Conservation (phyloP, 2,797 vertebrate species). For the Eulemur albifrons region DNA sequence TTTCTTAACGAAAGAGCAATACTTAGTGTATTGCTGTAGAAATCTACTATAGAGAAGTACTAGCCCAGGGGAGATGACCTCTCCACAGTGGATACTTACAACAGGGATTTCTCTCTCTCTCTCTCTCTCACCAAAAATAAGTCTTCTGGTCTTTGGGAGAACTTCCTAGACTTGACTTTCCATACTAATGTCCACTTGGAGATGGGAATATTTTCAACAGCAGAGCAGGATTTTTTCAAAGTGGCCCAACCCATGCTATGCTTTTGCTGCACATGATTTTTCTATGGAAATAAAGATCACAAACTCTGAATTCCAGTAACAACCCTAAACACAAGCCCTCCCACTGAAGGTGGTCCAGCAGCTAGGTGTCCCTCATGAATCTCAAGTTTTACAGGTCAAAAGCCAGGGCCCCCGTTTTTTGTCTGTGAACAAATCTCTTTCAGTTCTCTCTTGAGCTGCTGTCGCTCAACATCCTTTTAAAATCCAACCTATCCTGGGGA, state of each 20-base stretch:
- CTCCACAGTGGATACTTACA: neutral
- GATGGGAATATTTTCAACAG: constrained; percentile 1
- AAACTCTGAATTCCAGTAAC: neutral
- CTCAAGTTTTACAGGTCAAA: neutral
- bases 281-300: neutral
- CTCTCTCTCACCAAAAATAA: neutral
- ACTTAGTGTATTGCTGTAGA: neutral
- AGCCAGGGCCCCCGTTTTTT: neutral
- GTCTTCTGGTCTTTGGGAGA: neutral
- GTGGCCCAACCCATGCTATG: constrained; percentile 14
- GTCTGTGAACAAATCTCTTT: neutral
- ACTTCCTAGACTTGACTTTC: neutral
- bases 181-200: neutral
- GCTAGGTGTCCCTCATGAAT: neutral
- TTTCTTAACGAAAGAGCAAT: neutral
- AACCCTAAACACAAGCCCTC: neutral
- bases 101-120: neutral
- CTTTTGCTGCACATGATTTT: neutral
- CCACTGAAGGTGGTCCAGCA: neutral
- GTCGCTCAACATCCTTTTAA: neutral
- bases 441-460: neutral
- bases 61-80: neutral
- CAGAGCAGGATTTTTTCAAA: neutral
- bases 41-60: neutral
- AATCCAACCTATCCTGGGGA: neutral